phyloP scores from a whole-genome alignment of 2,113 vertebrate genomes.

The Smithornis capensis region DNA sequence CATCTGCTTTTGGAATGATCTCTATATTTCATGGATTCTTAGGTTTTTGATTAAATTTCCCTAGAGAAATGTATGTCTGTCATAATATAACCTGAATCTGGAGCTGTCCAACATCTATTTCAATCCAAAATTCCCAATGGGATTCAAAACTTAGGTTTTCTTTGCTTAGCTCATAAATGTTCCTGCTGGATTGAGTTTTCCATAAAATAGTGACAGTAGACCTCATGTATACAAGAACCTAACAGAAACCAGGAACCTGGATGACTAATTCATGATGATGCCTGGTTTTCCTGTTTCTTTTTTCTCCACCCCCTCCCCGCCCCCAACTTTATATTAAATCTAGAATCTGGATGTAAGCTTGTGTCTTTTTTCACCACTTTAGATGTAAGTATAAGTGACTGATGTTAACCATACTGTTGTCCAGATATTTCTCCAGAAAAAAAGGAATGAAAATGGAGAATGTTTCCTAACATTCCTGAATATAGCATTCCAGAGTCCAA shows the following conservation, averaged over 20 bases:
- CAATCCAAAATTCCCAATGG: not conserved
- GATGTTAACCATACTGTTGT: not conserved
- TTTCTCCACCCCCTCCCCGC: too few species aligned
- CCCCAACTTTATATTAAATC: not conserved
- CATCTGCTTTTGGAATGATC: not conserved
- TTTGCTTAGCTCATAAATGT: fast-evolving
- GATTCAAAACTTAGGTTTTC: not conserved
- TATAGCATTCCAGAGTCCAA: not conserved
- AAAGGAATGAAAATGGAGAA: fast-evolving
- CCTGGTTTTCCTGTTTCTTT: not conserved
- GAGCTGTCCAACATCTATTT: not conserved
- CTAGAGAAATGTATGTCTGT: not conserved
- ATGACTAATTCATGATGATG: not conserved
- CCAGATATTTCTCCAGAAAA: not conserved
- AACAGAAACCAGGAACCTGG: not conserved
- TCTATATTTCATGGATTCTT: not conserved
- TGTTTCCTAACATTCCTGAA: not conserved
- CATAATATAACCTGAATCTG: not conserved
- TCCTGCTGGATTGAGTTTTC: not conserved
- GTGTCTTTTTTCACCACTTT: not conserved
- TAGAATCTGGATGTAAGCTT: not conserved
- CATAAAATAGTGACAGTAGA: not conserved
- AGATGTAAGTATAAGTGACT: not conserved
- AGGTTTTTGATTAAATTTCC: not conserved
- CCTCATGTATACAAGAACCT: not conserved